Evolutionary conservation across 2,797 vertebrate genomes (phyloP).

Genomic region (Microchirus variegatus): DNA sequence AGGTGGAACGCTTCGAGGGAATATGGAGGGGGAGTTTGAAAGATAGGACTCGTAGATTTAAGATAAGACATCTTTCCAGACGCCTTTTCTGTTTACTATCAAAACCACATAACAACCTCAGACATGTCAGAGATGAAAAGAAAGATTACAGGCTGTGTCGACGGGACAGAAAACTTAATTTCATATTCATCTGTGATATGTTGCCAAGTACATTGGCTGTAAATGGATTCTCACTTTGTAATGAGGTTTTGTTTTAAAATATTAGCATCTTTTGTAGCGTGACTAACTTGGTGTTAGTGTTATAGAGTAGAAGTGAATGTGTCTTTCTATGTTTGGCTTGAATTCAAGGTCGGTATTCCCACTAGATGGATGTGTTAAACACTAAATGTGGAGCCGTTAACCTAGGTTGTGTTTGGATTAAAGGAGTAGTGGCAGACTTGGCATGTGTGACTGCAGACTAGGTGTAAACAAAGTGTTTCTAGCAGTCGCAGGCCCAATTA

Average conservation of each 20-base stretch:
- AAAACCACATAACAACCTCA: constrained; percentile 78
- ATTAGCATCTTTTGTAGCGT: constrained; percentile 38
- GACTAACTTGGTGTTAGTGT: constrained; percentile 54
- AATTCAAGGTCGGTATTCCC: constrained; percentile 46
- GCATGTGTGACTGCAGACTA: constrained; percentile 46
- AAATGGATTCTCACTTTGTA: constrained; percentile 40
- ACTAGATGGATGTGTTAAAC: constrained; percentile 64
- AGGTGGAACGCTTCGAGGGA: constrained; percentile 43
- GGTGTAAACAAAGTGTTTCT: constrained; percentile 63
- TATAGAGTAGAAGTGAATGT: constrained; percentile 36
- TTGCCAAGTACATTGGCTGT: constrained; percentile 46
- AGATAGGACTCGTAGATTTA: constrained; percentile 74
- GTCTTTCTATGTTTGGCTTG: constrained; percentile 42
- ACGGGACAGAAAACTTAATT: constrained; percentile 61
- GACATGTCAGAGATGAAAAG: constrained; percentile 78
- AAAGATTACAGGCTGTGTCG: constrained; percentile 70
- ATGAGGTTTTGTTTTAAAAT: constrained; percentile 46
- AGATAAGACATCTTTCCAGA: constrained; percentile 79
- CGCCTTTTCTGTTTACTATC: constrained; percentile 79
- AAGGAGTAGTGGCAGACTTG: constrained; percentile 54
- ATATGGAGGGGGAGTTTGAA: constrained; percentile 53
- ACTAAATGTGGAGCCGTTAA: constrained; percentile 51
- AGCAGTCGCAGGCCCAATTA: constrained; percentile 58
- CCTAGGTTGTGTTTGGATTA: constrained; percentile 62
- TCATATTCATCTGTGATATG: constrained; percentile 64